Evolutionary conservation across 2,113 vertebrate species (phyloP), one percentile per base, ranked within the genome.

Genomic region (Microcebus lehilahytsara): DNA sequence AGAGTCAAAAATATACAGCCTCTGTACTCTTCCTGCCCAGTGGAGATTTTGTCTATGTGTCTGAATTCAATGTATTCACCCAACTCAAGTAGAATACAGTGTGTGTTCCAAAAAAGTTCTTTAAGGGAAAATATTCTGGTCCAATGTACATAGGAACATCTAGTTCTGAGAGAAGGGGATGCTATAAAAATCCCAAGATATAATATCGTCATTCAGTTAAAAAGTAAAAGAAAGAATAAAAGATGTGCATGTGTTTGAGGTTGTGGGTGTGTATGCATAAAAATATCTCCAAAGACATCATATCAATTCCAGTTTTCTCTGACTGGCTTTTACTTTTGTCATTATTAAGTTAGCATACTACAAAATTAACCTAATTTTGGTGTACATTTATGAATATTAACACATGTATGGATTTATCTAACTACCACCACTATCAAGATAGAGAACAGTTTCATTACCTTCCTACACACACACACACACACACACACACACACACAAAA

Each of bases 221-320:
- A 89, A 74, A 69, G 51, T 20, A 85, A 66, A 93, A 71, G 46
- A 86, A 77, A 56, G 14, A 9, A 69, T 74, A 42, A 71, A 81
- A 67, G 46, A n/a, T 17, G 10, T 67, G 85, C 46, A 49, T 71
- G 9, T 75, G 40, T 85, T 92, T 64, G 49, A 51, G 32, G 46
- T 85, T 92, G 92, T 75, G 37, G 42, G 51, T 80, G 60, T 80
- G 51, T 69, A 14, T 77, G 46, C 49, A 81, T 77, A 89, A n/a
- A 19, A 72, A 40, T 95, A 85, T 62, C 78, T 75, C 25, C 25
- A 51, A 77, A 79, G 27, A 22, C 20, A 17, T 7, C 32, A 23
- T 27, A 40, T 66, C 67, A 77, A 32, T 12, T 85, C 49, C 30
- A 16, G 17, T 85, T 81, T 92, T 89, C 8, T 69, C 66, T 71